phyloP scores from a whole-genome alignment of 2,888 invertebrate genomes.

The Coleophora flavipennella region DNA sequence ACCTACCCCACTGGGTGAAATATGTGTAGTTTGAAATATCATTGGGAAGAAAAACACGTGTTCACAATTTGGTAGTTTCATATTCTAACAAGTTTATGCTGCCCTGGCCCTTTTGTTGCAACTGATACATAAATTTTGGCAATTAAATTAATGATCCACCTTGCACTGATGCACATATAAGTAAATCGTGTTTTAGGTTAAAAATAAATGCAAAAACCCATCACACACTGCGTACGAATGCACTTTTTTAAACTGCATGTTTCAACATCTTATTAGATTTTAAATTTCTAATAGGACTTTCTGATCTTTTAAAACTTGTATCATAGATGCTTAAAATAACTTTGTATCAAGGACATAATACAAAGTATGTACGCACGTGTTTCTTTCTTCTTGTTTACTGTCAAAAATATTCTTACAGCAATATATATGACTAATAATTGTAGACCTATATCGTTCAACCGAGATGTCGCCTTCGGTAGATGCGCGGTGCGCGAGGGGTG shows the following conservation, averaged over 20 bases:
- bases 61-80: neutral
- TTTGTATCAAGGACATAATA: neutral
- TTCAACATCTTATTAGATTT: no score
- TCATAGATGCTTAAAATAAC: neutral
- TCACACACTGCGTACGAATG: constrained; percentile 25
- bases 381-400: neutral
- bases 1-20: neutral
- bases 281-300: no score
- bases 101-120: constrained; percentile 24
- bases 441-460: no score
- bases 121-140: constrained; percentile 16
- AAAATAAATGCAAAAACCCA: constrained; percentile 16
- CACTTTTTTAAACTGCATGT: no score
- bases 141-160: constrained; percentile 7
- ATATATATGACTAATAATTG: neutral
- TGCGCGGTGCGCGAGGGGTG: no score
- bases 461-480: no score
- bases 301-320: neutral
- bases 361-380: neutral
- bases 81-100: constrained; percentile 6
- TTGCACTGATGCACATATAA: constrained; percentile 19
- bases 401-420: neutral
- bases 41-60: neutral
- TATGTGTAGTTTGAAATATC: neutral
- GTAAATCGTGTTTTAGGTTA: no score